Evolutionary conservation across 2,797 vertebrate species (phyloP).

Genomic region (Cossypha caffra): DNA sequence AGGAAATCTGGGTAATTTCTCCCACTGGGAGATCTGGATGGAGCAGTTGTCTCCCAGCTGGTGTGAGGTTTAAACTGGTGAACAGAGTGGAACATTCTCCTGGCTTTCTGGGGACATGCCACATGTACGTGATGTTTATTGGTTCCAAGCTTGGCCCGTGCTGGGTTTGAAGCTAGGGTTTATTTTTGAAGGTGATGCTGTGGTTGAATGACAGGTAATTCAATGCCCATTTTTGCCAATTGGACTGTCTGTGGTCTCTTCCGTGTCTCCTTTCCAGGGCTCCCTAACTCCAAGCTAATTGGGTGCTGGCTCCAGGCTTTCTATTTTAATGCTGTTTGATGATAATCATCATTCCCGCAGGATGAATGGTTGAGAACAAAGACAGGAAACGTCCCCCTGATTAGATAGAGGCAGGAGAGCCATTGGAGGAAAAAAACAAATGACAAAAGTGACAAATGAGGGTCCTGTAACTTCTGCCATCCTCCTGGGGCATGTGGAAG

Average conservation of each 20-base stretch:
- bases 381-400: slow-evolving; percentile 80
- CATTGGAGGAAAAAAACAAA: slow-evolving; percentile 73
- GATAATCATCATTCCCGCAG: slow-evolving; percentile 76
- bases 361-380: slow-evolving; percentile 77
- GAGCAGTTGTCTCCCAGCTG: background rate
- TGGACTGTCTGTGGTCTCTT: background rate
- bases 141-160: background rate
- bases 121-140: background rate
- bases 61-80: background rate
- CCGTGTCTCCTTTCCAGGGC: background rate
- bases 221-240: background rate
- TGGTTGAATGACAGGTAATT: background rate
- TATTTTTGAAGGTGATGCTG: background rate
- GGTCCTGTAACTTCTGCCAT: slow-evolving; percentile 54
- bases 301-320: slow-evolving; percentile 70
- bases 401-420: slow-evolving; percentile 77
- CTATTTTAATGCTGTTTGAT: slow-evolving; percentile 79
- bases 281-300: slow-evolving; percentile 19
- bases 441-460: slow-evolving; percentile 76
- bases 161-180: background rate
- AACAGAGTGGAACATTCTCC: accelerated
- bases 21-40: background rate
- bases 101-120: background rate
- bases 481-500: slow-evolving; percentile 52
- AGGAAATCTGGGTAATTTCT: background rate